Conservation (phyloP, 1,140 invertebrate genomes). For the Holotrichia oblita region DNA sequence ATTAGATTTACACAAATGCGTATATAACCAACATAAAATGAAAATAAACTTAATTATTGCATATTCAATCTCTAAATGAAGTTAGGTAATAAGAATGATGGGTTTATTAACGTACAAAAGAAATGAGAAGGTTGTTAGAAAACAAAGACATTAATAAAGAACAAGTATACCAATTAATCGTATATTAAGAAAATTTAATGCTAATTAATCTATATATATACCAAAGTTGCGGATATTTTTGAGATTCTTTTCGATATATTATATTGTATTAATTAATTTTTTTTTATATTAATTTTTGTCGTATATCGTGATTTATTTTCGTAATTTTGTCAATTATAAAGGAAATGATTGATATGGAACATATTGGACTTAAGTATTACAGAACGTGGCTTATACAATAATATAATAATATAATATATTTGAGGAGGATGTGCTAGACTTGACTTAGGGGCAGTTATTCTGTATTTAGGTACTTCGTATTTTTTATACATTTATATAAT, state of each 20-base stretch:
- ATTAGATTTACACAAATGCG: conserved; percentile 31
- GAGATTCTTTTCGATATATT: neutral
- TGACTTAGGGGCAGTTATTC: neutral
- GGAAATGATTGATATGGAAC: neutral
- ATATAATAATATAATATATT: neutral
- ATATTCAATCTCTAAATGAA: no score
- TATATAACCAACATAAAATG: no score
- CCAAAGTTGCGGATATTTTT: neutral
- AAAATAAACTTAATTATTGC: no score
- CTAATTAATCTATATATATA: neutral
- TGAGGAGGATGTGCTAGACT: neutral
- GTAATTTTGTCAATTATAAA: conserved; percentile 12
- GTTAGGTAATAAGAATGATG: no score
- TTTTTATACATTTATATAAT: conserved; percentile 31
- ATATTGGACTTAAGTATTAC: neutral
- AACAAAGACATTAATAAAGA: neutral
- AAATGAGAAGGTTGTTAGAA: no score
- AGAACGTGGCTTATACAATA: neutral
- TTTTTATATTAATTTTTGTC: neutral
- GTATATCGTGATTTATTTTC: conserved; percentile 3
- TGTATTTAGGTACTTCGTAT: neutral
- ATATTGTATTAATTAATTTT: neutral
- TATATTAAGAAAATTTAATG: neutral
- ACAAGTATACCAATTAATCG: neutral
- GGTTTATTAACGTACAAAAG: no score